Percentiles rank a stretch among this genome's conserved stretches.
phyloP scores from a whole-genome alignment of 64 coral and sea anemone genomes.

The Platygyra sinensis region DNA sequence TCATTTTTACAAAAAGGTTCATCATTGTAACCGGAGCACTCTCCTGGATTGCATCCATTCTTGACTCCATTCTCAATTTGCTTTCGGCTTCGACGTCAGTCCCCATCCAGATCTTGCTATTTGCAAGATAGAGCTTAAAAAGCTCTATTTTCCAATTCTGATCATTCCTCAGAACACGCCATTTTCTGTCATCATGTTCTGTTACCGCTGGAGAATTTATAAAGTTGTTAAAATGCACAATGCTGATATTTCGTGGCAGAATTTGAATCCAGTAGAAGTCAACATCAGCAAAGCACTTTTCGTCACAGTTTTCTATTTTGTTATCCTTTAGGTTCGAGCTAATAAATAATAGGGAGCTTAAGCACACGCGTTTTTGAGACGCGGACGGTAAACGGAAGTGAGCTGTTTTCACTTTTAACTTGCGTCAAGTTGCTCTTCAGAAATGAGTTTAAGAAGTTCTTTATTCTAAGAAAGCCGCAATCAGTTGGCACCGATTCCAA shows the following conservation, averaged over 20 bases:
- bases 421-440: background rate
- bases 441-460: constrained; percentile 8
- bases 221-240: background rate
- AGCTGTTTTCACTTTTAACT: too few species aligned
- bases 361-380: too few species aligned
- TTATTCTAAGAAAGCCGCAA: background rate
- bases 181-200: background rate
- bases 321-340: background rate
- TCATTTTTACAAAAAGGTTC: background rate
- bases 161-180: background rate
- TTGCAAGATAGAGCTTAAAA: background rate
- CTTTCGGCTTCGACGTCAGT: background rate
- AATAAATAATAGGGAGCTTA: too few species aligned
- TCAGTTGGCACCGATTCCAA: background rate
- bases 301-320: background rate
- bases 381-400: too few species aligned
- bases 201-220: background rate
- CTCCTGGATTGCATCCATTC: background rate
- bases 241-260: background rate
- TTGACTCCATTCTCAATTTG: background rate
- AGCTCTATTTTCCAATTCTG: background rate
- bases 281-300: background rate
- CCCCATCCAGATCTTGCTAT: background rate
- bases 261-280: background rate
- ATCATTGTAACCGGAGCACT: background rate